These are phyloP conservation scores for Anomalospiza imberbis DNA, from an alignment of 2,797 vertebrate genomes.

Conservation along the genomic window DNA sequence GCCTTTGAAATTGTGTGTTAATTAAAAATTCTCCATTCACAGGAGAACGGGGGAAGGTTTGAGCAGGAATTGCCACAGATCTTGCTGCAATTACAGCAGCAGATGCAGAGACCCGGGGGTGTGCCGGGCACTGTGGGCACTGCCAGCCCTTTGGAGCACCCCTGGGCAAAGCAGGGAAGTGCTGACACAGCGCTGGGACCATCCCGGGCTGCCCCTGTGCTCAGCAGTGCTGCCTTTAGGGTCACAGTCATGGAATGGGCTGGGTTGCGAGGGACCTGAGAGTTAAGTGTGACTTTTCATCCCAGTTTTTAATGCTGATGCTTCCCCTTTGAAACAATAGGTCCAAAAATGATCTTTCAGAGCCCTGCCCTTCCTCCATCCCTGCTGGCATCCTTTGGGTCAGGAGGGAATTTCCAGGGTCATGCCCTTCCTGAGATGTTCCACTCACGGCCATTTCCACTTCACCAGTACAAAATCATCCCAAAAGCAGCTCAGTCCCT, in stretches of 20 bases:
- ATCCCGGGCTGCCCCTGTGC: not conserved
- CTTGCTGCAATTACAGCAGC: not conserved
- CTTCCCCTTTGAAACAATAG: not conserved
- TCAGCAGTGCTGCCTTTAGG: not conserved
- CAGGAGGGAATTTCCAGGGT: not conserved
- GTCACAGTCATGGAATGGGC: not conserved
- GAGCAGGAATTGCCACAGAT: not conserved
- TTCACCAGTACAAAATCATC: not conserved
- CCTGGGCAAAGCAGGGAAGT: not conserved
- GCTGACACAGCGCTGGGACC: not conserved
- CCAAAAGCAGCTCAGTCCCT: not conserved
- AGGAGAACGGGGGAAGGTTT: not conserved
- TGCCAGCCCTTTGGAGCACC: not conserved
- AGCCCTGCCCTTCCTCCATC: not conserved
- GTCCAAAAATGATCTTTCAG: not conserved
- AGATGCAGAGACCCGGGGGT: not conserved
- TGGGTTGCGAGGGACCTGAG: not conserved
- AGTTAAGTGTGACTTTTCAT: not conserved
- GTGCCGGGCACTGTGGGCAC: not conserved
- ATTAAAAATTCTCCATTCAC: not conserved
- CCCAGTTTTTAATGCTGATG: not conserved
- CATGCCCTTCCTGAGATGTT: not conserved
- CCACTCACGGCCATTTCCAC: not conserved
- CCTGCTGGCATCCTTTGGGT: not conserved
- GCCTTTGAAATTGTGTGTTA: slow-evolving; percentile 6